Conservation (phyloP, 2,888 invertebrate genomes). For the Nemotelus nigrinus region DNA sequence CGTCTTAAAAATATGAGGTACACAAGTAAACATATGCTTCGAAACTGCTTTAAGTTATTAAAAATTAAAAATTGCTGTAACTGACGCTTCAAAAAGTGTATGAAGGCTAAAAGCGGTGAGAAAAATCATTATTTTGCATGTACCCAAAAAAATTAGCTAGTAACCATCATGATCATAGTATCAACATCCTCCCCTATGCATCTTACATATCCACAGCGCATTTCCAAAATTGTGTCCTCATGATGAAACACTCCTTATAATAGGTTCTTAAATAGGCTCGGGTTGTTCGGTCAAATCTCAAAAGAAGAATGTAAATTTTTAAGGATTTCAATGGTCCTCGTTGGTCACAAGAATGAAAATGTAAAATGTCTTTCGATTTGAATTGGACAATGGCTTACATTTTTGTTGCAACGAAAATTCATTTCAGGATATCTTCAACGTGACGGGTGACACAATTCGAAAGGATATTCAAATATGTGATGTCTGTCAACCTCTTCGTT, state of each 20-base stretch:
- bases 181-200: too few species aligned
- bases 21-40: too few species aligned
- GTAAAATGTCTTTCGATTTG: constrained; percentile 10
- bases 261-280: constrained; percentile 27
- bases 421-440: background rate
- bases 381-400: constrained; percentile 17
- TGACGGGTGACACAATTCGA: constrained; percentile 38
- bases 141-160: too few species aligned
- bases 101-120: too few species aligned
- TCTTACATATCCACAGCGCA: background rate
- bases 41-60: too few species aligned
- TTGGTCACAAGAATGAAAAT: constrained; percentile 6
- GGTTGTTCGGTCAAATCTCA: background rate
- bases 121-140: too few species aligned
- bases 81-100: too few species aligned
- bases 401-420: background rate
- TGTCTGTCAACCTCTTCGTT: constrained; percentile 5
- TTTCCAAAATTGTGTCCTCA: constrained; percentile 2
- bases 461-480: constrained; percentile 7
- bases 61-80: too few species aligned
- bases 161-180: too few species aligned
- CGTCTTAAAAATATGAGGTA: too few species aligned
- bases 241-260: constrained; percentile 35
- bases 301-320: constrained; percentile 37
- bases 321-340: constrained; percentile 20